Evolutionary conservation across 2,888 invertebrate species (phyloP).

Genomic region (Plebejus anna): DNA sequence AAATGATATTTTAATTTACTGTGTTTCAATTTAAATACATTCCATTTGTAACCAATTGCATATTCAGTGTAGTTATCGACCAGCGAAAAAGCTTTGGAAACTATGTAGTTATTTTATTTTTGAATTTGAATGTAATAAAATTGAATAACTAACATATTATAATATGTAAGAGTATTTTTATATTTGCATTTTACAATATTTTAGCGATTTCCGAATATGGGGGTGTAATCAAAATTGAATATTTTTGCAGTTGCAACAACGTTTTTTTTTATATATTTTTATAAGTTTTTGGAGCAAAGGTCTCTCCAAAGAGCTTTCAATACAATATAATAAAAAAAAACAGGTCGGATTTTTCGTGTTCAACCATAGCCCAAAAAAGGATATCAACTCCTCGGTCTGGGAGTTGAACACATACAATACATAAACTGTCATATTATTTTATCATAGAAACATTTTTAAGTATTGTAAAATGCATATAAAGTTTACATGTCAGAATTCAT

Average conservation of each 20-base stretch:
- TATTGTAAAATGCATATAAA: constrained; percentile 4
- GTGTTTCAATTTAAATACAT: constrained; percentile 16
- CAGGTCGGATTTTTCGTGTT: too few relatives aligned
- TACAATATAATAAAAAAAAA: too few relatives aligned
- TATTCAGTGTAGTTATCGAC: not conserved
- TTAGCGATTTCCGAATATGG: too few relatives aligned
- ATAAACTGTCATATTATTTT: not conserved
- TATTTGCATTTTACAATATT: not conserved
- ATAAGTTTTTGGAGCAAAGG: too few relatives aligned
- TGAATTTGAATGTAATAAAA: constrained; percentile 16
- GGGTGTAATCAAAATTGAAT: too few relatives aligned
- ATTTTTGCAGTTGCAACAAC: too few relatives aligned
- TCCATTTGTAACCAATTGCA: not conserved
- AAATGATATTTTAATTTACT: constrained; percentile 8
- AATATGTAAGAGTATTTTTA: not conserved
- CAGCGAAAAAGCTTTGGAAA: not conserved
- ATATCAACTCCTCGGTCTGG: not conserved
- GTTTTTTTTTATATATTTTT: too few relatives aligned
- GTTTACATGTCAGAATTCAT: not conserved
- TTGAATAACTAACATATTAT: too few relatives aligned
- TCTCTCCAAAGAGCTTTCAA: too few relatives aligned
- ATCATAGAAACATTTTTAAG: not conserved
- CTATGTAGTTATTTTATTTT: not conserved
- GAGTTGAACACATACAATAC: not conserved
- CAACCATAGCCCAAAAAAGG: too few relatives aligned